Evolutionary conservation across 1,140 invertebrate genomes (phyloP).

Genomic region (Saccostrea echinata): DNA sequence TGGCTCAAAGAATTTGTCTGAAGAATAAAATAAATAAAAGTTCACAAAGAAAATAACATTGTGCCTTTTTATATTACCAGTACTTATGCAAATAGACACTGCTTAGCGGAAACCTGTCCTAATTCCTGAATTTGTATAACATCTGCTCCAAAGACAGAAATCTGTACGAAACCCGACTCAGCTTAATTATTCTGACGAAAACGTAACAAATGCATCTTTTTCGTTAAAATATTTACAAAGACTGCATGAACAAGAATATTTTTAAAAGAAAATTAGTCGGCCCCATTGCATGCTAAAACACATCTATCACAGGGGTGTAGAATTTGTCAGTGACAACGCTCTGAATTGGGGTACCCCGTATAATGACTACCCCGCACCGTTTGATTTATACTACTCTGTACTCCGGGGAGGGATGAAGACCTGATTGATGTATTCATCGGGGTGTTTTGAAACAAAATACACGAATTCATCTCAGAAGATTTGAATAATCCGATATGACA

Average conservation of each 20-base stretch:
- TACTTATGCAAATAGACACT: background rate
- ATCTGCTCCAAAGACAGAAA: background rate
- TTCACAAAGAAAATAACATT: background rate
- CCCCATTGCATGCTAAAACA: constrained; percentile 8
- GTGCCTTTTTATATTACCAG: background rate
- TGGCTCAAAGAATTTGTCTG: background rate
- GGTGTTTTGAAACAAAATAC: constrained; percentile 39
- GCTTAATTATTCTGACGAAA: background rate
- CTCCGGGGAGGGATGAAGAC: background rate
- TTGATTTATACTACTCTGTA: background rate
- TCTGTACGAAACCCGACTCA: background rate
- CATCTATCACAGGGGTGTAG: constrained; percentile 13
- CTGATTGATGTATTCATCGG: constrained; percentile 34
- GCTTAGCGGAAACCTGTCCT: background rate
- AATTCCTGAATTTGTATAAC: background rate
- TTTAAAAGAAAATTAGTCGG: background rate
- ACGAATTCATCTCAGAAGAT: background rate
- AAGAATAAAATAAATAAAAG: constrained; percentile 9
- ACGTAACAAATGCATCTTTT: background rate
- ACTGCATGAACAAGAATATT: background rate
- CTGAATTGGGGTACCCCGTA: background rate
- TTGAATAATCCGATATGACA: constrained; percentile 26
- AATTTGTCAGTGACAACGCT: constrained; percentile 22
- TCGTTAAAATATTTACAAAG: background rate
- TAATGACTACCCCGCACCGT: constrained; percentile 7